Evolutionary conservation across 2,113 vertebrate genomes (phyloP).

Genomic region (Brachionichthys hirsutus): DNA sequence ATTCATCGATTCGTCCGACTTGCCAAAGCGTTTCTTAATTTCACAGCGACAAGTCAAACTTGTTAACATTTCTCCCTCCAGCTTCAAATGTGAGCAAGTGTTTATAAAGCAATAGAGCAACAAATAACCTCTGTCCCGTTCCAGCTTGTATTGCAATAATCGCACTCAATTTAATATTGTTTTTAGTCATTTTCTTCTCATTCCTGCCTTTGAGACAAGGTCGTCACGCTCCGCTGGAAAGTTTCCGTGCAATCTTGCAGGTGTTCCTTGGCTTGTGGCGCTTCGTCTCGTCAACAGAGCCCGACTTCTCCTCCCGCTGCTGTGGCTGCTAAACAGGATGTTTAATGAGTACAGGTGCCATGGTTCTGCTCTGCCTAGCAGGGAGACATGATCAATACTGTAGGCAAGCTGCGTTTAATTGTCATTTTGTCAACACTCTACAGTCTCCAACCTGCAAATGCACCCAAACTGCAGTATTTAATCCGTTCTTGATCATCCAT

Average conservation of each 20-base stretch:
- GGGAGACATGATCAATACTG: slow-evolving; percentile 70
- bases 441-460: too few species aligned
- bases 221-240: slow-evolving; percentile 49
- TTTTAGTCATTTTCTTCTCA: not conserved
- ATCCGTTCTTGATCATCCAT: too few species aligned
- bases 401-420: slow-evolving; percentile 23
- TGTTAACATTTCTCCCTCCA: slow-evolving; percentile 55
- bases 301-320: slow-evolving; percentile 36
- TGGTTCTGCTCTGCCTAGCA: slow-evolving; percentile 70
- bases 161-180: slow-evolving; percentile 5
- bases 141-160: slow-evolving; percentile 27
- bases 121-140: slow-evolving; percentile 49
- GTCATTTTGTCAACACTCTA: too few species aligned
- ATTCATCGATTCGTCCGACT: slow-evolving; percentile 52
- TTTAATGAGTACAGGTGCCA: slow-evolving; percentile 73
- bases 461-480: too few species aligned
- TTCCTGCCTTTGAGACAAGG: slow-evolving; percentile 29
- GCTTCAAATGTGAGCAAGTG: slow-evolving; percentile 28
- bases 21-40: slow-evolving; percentile 58
- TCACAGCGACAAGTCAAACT: slow-evolving; percentile 55
- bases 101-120: slow-evolving; percentile 50
- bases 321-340: slow-evolving; percentile 63
- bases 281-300: slow-evolving; percentile 51
- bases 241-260: slow-evolving; percentile 51
- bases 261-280: slow-evolving; percentile 44